Base-by-base conservation (phyloP, 1,140 invertebrate species). In the Hyphantria cunea region DNA sequence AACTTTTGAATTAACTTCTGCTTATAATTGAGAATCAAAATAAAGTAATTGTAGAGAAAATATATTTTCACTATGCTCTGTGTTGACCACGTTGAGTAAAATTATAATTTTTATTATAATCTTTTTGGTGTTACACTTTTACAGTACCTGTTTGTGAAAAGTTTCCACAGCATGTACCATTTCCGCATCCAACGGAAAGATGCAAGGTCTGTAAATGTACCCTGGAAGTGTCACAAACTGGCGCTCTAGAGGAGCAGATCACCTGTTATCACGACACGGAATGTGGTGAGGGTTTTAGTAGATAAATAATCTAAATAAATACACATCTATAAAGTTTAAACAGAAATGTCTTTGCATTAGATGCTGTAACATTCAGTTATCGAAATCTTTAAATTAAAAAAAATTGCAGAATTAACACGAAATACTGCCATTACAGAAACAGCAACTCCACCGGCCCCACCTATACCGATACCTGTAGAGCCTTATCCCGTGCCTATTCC, bases 121-220 rank as follows among this genome's bases (percentile, higher is more conserved):
- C 10, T 6, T 34, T 34, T 34, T 34, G 6, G 6, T 34, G 33
- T 34, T 34, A 34, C 10, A 34, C 10, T 60, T 17, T 68, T n/a
- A n/a, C n/a, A 77, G 75, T 72, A 55, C 72, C 72, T 1, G 31
- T 65, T 0, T 78, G 76, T 17, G 64, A 76, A 32, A 71, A 61
- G 15, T 73, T 73, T 41, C 76, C 76, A 6, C 58, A 48, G 3
- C 56, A 76, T 15, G 70, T 78, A 34, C n/a, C 61, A 37, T 78
- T 78, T 54, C 76, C 76, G 12, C 76, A 78, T 51, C 76, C 76
- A 8, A 56, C 15, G 10, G 76, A 78, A 5, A 13, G 12, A n/a
- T 79, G 76, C 62, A 65, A 66, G 33, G 37, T 61, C 5, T 79
- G 77, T 64, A 66, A 75, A 42, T 79, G 77, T 32, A 13, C 62